Conservation (phyloP, 2,888 invertebrate species). For the Tipula unca region DNA sequence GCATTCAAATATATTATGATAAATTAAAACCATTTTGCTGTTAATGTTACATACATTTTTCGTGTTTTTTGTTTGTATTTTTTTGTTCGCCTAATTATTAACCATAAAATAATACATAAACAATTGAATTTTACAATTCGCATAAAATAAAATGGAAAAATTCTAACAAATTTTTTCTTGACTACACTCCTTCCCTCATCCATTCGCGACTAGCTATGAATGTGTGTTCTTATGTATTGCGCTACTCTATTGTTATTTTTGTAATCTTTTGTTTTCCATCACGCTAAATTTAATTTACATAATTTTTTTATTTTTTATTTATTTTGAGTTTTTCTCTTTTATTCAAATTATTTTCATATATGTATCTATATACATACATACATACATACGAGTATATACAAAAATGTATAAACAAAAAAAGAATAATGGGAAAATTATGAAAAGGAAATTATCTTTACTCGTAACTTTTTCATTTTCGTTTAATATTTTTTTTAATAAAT, state of each 20-base stretch:
- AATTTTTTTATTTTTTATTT: background rate
- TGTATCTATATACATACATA: background rate
- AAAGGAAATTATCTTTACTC: conserved; percentile 14
- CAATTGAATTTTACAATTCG: background rate
- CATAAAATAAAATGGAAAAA: background rate
- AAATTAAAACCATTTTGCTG: background rate
- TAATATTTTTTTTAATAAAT: background rate
- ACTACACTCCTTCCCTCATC: background rate
- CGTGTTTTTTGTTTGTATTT: background rate
- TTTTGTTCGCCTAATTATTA: background rate
- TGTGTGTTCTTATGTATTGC: background rate
- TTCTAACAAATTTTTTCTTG: background rate
- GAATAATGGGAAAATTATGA: background rate
- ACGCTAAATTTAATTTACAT: conserved; percentile 8
- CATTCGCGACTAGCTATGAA: background rate
- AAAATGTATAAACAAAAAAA: background rate
- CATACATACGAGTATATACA: background rate
- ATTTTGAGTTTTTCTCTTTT: background rate
- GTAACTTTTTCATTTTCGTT: background rate
- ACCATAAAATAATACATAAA: conserved; percentile 8
- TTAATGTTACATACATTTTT: background rate
- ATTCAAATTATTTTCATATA: background rate
- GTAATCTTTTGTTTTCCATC: conserved; percentile 8
- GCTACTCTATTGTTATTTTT: background rate
- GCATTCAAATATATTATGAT: background rate